phyloP scores from a whole-genome alignment of 92 coral and sea anemone species.

The Bergia sp. region DNA sequence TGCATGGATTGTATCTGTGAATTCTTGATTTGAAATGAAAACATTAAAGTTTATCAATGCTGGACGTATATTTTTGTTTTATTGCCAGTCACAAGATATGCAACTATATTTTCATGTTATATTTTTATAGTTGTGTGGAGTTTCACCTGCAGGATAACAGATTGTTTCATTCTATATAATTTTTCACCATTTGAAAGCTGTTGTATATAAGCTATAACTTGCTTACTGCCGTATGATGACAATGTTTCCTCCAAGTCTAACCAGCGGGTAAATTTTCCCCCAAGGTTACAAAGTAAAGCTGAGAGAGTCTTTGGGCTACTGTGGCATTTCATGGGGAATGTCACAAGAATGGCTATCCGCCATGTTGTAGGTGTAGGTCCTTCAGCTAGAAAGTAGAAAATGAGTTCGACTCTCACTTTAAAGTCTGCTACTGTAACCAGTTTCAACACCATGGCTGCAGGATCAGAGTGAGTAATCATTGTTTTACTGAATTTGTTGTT shows the following conservation, averaged over 20 bases:
- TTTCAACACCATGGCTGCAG: constrained; percentile 93
- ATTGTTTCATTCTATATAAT: too few species aligned
- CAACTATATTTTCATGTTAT: background rate
- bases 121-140: background rate
- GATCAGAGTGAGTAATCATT: constrained; percentile 89
- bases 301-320: constrained; percentile 24
- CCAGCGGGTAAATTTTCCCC: constrained; percentile 7
- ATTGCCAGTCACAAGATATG: background rate
- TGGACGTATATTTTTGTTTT: background rate
- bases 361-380: constrained; percentile 2
- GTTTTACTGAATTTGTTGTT: background rate
- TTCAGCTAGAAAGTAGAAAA: constrained; percentile 35
- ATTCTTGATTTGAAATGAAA: background rate
- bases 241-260: background rate
- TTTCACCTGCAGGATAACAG: background rate
- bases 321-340: constrained; percentile 36
- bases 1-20: background rate
- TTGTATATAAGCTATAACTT: background rate
- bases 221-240: background rate
- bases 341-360: constrained; percentile 38
- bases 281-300: constrained; percentile 32
- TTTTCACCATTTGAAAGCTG: background rate
- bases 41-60: too few species aligned
- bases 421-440: constrained; percentile 57
- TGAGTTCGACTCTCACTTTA: constrained; percentile 58